Base-by-base conservation (phyloP, 2,113 vertebrate genomes). In the Conger conger region DNA sequence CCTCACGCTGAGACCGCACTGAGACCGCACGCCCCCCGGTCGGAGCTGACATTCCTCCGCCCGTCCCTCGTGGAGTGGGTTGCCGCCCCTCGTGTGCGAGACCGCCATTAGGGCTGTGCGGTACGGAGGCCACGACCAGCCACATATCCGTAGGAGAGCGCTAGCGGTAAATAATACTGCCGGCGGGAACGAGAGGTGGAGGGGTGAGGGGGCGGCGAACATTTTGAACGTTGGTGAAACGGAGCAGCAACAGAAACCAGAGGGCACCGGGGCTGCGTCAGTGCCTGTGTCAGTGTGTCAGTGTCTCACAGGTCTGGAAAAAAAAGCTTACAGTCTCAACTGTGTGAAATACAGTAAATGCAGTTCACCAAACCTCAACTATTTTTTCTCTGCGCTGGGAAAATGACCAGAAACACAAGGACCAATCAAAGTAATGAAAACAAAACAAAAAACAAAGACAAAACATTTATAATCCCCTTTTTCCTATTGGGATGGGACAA, bases 31-130 rank as follows among this genome's bases (percentile, higher is more conserved):
- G 17, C 68, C 90, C 90, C 88, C 87, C 87, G 89, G 89, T 86
- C 88, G 89, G 79, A 30, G 50, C 82, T 93, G 92, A 93, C 93
- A 91, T 93, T 93, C 91, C 93, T 89, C 85, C 87, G 80, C 88
- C 88, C 88, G 83, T 83, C 88, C 79, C 83, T 86, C 53, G 18
- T 84, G 83, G 89, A 90, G 60, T 37, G 80, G 54, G 35, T 35
- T n/a, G n/a, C 80, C 27, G 4, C 27, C 20, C 9, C 33, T 33
- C 45, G 27, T 30, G 18, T 63, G 86, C 78, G 82, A 87, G 93
- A 92, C 92, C 91, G 89, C 91, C 90, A 91, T 87, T 86, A 84
- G 86, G 83, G 80, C 86, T 89, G 86, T 86, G 81, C 82, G 88
- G 81, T 35, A 68, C 53, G 80, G 84, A 73, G 82, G 60, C 33